Evolutionary conservation across 2,888 invertebrate species (phyloP).

Genomic region (Cosmia pyralina): DNA sequence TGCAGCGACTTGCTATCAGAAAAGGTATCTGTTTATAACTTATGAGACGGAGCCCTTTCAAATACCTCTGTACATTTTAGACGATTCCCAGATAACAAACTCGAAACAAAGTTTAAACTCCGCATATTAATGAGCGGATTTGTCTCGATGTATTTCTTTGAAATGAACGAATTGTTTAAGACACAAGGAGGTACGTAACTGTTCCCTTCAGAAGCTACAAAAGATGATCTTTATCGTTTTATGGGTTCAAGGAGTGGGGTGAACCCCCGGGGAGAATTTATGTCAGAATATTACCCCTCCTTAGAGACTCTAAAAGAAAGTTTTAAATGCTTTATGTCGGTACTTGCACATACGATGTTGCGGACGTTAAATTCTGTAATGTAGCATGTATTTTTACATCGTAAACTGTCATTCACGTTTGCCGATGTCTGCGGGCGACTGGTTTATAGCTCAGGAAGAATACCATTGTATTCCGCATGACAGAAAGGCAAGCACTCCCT

Average conservation of each 20-base stretch:
- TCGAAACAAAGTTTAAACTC: slow-evolving; percentile 69
- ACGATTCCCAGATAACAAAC: slow-evolving; percentile 65
- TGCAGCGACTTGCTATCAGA: slow-evolving; percentile 41
- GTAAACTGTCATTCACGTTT: slow-evolving; percentile 69
- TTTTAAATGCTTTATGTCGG: slow-evolving; percentile 83
- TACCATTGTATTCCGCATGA: slow-evolving; percentile 68
- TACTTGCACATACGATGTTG: slow-evolving; percentile 72
- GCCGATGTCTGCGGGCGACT: slow-evolving; percentile 67
- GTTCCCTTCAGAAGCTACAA: slow-evolving; percentile 76
- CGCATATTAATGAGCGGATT: slow-evolving; percentile 73
- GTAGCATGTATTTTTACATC: slow-evolving; percentile 69
- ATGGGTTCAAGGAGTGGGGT: slow-evolving; percentile 78
- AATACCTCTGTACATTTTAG: slow-evolving; percentile 63
- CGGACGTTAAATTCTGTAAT: slow-evolving; percentile 66
- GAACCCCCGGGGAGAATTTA: slow-evolving; percentile 79
- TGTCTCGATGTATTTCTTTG: slow-evolving; percentile 66
- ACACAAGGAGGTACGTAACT: slow-evolving; percentile 68
- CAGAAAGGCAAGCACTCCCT: slow-evolving; percentile 64
- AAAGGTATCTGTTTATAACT: slow-evolving; percentile 61
- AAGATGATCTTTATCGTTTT: slow-evolving; percentile 86
- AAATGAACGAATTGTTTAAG: slow-evolving; percentile 73
- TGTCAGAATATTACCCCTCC: slow-evolving; percentile 79
- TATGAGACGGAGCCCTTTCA: slow-evolving; percentile 48
- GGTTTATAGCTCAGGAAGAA: slow-evolving; percentile 71
- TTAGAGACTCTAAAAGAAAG: slow-evolving; percentile 82